Conservation (phyloP, 1,140 invertebrate species). For the Ctenoplectra terminalis region DNA sequence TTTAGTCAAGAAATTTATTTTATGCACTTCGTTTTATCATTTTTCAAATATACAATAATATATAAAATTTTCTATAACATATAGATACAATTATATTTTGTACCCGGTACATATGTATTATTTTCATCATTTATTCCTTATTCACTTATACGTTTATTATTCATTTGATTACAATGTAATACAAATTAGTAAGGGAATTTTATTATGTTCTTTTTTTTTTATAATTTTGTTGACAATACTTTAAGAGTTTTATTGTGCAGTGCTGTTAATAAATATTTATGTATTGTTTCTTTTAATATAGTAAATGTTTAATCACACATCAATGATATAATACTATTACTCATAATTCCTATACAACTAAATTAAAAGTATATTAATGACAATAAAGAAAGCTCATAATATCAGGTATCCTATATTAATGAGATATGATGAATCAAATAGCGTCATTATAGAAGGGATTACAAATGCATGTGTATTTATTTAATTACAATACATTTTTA, state of each 20-base stretch:
- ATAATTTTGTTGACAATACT: constrained; percentile 28
- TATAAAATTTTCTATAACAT: constrained; percentile 22
- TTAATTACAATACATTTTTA: constrained; percentile 42
- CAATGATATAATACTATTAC: not conserved
- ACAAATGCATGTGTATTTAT: constrained; percentile 45
- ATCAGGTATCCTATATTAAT: not conserved
- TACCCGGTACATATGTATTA: not conserved
- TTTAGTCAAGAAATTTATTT: not conserved
- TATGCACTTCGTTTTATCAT: constrained; percentile 8
- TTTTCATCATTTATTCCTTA: constrained; percentile 7
- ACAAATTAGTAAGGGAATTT: constrained; percentile 5
- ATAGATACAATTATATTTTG: constrained; percentile 14
- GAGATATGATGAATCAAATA: constrained; percentile 8
- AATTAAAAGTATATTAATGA: not conserved
- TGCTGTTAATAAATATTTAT: constrained; percentile 36
- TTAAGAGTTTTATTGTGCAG: constrained; percentile 17
- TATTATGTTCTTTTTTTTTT: not conserved
- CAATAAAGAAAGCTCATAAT: constrained; percentile 8
- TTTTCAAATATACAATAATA: constrained; percentile 35
- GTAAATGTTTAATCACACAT: not conserved
- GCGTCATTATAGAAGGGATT: constrained; percentile 10
- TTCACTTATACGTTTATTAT: not conserved
- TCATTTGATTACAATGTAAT: not conserved
- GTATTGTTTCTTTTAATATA: not conserved
- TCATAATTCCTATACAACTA: not conserved